Base-by-base conservation (phyloP, 2,113 vertebrate genomes). In the Numida meleagris region DNA sequence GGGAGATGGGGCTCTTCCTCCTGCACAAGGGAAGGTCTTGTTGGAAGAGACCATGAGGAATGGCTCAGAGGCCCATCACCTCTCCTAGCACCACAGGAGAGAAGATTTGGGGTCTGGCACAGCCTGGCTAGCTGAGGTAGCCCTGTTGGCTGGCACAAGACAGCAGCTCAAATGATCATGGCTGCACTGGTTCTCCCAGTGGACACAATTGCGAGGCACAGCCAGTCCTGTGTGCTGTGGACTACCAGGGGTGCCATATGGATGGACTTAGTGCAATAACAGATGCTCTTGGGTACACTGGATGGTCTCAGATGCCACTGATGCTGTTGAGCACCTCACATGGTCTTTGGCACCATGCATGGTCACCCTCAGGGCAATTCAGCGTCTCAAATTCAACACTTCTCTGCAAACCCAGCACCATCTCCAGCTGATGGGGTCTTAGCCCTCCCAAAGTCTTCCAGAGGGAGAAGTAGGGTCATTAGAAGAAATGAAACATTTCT, bases 51-150 rank as follows among this genome's bases (percentile, higher is more conserved):
- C 5, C n/a, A n/a, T 51, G 12, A 14, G 5, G 82, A 53, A 9
- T 2, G 2, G 34, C 63, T 75, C 38, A 21, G 65, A 23, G 15
- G 33, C 18, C 0, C 0, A 27, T 51, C 42, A 43, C 1, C 0
- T 21, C 21, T 66, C 34, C 61, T 36, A 66, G 40, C 0, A 24
- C 14, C 43, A 45, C 33, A 15, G 63, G 9, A 40, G 58, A 21
- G 74, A 38, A 42, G 40, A 63, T n/a, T 1, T 36, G 70, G 42
- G 73, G 14, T 53, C 51, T 14, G 6, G 17, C 36, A 40, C 1
- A 1, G 70, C 42, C 57, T 40, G 29, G 24, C 7, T 12, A 43
- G 43, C 61, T 43, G 14, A 33, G 15, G 43, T 17, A 43, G 57
- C 24, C 40, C 42, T 50, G 67, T 13, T 6, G 21, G 34, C 13